Percentiles rank a stretch among this genome's conserved stretches.
Evolutionary conservation across 2,113 vertebrate genomes (phyloP).

Genomic region (Solenodon paradoxus): DNA sequence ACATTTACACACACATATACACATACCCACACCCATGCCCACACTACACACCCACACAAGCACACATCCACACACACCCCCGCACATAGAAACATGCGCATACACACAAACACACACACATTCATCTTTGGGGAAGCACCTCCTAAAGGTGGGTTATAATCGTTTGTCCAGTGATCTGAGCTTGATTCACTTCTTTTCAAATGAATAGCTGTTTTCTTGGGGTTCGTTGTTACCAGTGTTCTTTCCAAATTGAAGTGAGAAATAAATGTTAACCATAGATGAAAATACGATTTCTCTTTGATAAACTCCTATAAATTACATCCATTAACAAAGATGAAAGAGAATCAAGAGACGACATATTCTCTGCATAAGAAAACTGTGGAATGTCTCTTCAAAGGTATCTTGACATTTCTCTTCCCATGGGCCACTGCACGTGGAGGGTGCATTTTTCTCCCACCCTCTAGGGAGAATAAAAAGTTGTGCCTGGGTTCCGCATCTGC

Average conservation of each 20-base stretch:
- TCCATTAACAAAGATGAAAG: neutral
- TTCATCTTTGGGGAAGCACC: neutral
- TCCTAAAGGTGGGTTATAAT: neutral
- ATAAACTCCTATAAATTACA: neutral
- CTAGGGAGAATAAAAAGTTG: neutral
- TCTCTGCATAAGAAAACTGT: neutral
- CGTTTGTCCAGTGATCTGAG: neutral
- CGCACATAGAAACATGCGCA: too few relatives aligned
- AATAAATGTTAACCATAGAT: neutral
- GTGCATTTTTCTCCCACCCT: neutral
- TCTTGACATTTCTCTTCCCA: neutral
- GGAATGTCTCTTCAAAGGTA: neutral
- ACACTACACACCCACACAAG: too few relatives aligned
- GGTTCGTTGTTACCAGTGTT: neutral
- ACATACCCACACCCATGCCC: too few relatives aligned
- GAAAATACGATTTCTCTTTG: neutral
- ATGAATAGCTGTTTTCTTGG: slow-evolving; percentile 3
- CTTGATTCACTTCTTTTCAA: slow-evolving; percentile 25
- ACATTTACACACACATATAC: too few relatives aligned
- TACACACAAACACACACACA: too few relatives aligned
- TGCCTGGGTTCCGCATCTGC: neutral
- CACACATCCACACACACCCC: neutral
- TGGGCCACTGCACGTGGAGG: neutral
- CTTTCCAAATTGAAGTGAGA: slow-evolving; percentile 37
- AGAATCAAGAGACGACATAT: neutral